phyloP scores from a whole-genome alignment of 2,113 vertebrate species.

The Penelope pileata region DNA sequence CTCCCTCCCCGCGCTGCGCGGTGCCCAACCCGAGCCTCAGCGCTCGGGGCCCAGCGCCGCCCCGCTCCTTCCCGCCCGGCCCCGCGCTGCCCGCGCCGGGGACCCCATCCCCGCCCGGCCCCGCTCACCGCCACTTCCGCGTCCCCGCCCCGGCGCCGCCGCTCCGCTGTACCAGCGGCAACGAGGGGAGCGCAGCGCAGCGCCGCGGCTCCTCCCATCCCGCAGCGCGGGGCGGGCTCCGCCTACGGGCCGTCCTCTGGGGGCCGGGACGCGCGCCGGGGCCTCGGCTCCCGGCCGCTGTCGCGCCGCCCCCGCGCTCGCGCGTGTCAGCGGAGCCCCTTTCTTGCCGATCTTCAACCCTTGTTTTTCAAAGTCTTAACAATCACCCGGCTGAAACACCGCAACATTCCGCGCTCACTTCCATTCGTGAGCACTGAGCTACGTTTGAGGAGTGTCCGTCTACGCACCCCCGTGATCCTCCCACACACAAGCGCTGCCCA shows the following conservation, averaged over 20 bases:
- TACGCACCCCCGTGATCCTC: fast-evolving
- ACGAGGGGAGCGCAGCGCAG: too few relatives aligned
- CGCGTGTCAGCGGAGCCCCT: not conserved
- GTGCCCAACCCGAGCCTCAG: too few relatives aligned
- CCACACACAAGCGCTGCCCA: not conserved
- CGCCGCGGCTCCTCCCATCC: too few relatives aligned
- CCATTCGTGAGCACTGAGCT: fast-evolving
- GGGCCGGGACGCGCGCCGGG: too few relatives aligned
- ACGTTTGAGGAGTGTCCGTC: fast-evolving
- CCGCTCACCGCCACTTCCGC: not conserved
- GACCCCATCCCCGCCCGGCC: not conserved
- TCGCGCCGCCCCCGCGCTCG: too few relatives aligned
- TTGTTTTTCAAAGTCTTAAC: not conserved
- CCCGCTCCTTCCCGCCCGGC: not conserved
- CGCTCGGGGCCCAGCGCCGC: too few relatives aligned
- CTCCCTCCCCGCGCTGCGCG: not conserved
- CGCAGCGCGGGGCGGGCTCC: too few relatives aligned
- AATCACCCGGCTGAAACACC: fast-evolving
- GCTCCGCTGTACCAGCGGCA: too few relatives aligned
- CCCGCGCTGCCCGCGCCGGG: not conserved
- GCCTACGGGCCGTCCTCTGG: too few relatives aligned
- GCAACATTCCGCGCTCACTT: fast-evolving
- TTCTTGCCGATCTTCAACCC: too few relatives aligned
- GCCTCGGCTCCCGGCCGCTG: too few relatives aligned
- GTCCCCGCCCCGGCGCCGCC: too few relatives aligned